Conservation (phyloP, 2,113 vertebrate species). For the Capra hircus region DNA sequence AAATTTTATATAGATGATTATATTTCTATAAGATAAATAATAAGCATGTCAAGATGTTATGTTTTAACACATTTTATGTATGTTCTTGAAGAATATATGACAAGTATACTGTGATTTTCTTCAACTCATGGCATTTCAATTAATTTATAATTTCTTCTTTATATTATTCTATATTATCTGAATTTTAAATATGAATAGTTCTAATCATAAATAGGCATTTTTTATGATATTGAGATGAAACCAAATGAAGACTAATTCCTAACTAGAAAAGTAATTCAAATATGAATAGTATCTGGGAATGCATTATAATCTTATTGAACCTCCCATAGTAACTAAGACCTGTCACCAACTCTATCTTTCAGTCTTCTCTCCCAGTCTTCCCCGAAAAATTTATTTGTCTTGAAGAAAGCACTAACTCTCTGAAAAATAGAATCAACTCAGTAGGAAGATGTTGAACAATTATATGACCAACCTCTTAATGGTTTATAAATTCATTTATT, state of each 20-base stretch:
- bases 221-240: neutral
- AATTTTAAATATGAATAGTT: neutral
- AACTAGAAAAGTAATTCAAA: neutral
- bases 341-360: neutral
- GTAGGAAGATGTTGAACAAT: neutral
- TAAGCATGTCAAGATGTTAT: neutral
- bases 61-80: neutral
- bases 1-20: neutral
- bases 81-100: neutral
- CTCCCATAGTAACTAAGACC: neutral
- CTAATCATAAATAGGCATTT: neutral
- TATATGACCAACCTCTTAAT: neutral
- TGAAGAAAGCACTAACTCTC: neutral
- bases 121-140: neutral
- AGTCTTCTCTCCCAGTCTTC: neutral
- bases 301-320: neutral
- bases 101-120: neutral
- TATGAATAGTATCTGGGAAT: neutral
- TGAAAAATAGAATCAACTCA: neutral
- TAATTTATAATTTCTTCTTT: neutral
- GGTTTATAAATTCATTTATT: neutral
- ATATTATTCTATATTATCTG: neutral
- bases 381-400: neutral
- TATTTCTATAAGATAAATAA: neutral
- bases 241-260: neutral